phyloP scores from a whole-genome alignment of 2,797 vertebrate species.

The Pseudotriccus pelzelni region DNA sequence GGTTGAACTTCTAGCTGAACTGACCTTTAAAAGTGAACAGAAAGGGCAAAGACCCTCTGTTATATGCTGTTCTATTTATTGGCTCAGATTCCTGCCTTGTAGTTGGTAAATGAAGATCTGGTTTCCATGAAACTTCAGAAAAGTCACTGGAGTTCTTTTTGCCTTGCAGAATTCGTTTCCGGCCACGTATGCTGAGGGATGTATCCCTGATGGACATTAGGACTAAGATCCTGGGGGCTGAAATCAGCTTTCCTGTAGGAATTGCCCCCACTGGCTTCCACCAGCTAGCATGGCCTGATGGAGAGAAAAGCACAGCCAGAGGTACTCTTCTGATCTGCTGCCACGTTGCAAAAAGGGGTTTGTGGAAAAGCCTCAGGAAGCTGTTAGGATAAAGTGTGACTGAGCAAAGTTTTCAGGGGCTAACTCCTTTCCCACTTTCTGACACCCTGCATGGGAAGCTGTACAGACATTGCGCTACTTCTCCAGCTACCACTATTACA shows the following conservation, averaged over 20 bases:
- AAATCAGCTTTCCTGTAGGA: slow-evolving; percentile 90
- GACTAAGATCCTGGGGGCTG: slow-evolving; percentile 85
- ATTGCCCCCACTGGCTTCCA: slow-evolving; percentile 92
- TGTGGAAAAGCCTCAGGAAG: background rate
- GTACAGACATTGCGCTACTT: background rate
- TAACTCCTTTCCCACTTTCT: background rate
- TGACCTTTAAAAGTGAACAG: background rate
- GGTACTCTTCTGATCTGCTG: slow-evolving; percentile 72
- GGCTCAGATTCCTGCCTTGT: background rate
- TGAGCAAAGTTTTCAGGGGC: background rate
- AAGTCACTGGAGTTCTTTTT: background rate
- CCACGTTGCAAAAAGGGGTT: background rate
- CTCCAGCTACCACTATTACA: background rate
- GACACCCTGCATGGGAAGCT: background rate
- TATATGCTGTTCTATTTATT: background rate
- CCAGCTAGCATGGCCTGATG: slow-evolving; percentile 89
- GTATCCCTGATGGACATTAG: slow-evolving; percentile 84
- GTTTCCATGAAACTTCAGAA: background rate
- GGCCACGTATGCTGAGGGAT: slow-evolving; percentile 85
- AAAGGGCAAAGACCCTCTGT: background rate
- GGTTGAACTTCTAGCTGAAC: background rate
- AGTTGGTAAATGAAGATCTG: background rate
- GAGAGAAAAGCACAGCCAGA: slow-evolving; percentile 91
- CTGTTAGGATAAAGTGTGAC: background rate
- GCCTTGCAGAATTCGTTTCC: slow-evolving; percentile 83